Evolutionary conservation across 2,113 vertebrate genomes (phyloP).

Genomic region (Apaloderma vittatum): DNA sequence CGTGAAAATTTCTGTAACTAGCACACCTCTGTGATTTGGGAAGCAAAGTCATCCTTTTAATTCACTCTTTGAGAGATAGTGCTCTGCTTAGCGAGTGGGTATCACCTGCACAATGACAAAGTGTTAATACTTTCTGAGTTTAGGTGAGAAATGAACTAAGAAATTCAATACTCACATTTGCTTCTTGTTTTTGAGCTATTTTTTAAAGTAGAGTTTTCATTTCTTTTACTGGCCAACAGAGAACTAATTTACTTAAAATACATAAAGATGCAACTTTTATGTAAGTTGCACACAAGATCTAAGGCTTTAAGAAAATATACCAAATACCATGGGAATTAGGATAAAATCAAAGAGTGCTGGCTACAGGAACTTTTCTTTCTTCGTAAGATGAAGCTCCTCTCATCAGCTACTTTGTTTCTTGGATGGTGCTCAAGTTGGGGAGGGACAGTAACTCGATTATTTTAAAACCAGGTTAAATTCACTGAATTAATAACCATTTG

Average conservation of each 20-base stretch:
- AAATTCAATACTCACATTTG: background rate
- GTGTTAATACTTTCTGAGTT: background rate
- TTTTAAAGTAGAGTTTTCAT: background rate
- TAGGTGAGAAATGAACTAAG: conserved; percentile 14
- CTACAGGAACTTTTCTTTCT: background rate
- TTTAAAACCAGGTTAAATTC: background rate
- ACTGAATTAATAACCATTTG: background rate
- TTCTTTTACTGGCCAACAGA: background rate
- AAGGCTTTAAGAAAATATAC: background rate
- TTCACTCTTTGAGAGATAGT: conserved; percentile 23
- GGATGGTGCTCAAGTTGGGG: background rate
- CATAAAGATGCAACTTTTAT: background rate
- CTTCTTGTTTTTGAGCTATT: background rate
- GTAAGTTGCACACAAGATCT: background rate
- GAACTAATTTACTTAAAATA: background rate
- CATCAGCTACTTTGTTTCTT: background rate
- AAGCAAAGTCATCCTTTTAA: background rate
- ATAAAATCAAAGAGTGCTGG: background rate
- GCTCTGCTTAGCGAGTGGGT: background rate
- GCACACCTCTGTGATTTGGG: conserved; percentile 43
- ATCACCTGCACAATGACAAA: background rate
- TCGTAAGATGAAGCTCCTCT: background rate
- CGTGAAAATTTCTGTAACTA: conserved; percentile 45
- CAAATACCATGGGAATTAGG: background rate
- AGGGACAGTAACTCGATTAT: background rate